Evolutionary conservation across 1,140 invertebrate genomes (phyloP).

Genomic region (Atta texana): DNA sequence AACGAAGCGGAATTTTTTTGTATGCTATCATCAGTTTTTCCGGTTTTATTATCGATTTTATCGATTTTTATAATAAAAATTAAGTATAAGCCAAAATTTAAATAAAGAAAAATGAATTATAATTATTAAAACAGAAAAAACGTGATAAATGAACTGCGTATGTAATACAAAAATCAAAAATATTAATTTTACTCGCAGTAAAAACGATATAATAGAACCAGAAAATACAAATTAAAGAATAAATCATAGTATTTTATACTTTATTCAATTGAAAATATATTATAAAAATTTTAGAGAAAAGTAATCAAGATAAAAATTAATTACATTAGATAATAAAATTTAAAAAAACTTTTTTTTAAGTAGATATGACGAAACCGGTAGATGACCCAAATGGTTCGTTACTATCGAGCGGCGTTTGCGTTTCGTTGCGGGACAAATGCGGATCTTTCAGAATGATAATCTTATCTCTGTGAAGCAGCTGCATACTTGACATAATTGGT

Average conservation of each 20-base stretch:
- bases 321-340: neutral
- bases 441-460: conserved; percentile 60
- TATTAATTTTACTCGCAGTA: neutral
- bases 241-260: neutral
- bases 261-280: neutral
- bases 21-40: neutral
- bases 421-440: conserved; percentile 38
- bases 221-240: neutral
- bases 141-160: neutral
- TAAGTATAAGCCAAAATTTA: conserved; percentile 9
- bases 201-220: neutral
- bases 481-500: conserved; percentile 59
- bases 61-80: neutral
- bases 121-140: neutral
- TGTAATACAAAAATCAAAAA: neutral
- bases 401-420: neutral
- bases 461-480: conserved; percentile 59
- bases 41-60: neutral
- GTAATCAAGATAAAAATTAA: neutral
- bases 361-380: neutral
- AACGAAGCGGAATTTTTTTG: conserved; percentile 39
- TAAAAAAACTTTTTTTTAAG: neutral
- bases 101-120: neutral
- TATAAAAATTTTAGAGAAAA: neutral
- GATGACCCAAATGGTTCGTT: conserved; percentile 31